These are phyloP conservation scores for Pilophorus perplexus DNA, from an alignment of 2,888 invertebrate species.

Conservation along the genomic window DNA sequence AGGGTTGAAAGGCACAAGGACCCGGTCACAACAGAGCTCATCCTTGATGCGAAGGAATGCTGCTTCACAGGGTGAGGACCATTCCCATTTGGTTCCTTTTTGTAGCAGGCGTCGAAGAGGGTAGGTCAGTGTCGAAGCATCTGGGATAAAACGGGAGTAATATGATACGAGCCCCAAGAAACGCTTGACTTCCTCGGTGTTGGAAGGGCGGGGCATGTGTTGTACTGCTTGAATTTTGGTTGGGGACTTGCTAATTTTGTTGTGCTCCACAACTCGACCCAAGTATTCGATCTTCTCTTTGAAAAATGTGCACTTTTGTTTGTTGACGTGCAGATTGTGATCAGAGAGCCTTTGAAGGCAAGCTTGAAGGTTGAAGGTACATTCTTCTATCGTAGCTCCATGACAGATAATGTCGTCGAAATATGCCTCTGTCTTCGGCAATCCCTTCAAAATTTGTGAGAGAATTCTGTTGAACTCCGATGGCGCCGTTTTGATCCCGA, in stretches of 20 bases:
- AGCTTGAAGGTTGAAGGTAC: neutral
- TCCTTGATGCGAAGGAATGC: constrained; percentile 47
- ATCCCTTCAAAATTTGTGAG: neutral
- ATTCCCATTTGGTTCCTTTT: constrained; percentile 41
- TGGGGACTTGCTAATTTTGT: constrained; percentile 31
- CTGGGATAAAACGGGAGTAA: constrained; percentile 46
- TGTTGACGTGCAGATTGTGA: neutral
- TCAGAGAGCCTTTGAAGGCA: neutral
- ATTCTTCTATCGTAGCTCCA: neutral
- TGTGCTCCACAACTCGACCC: constrained; percentile 30
- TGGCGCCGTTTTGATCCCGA: no score
- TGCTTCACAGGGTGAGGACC: constrained; percentile 44
- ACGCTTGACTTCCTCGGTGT: constrained; percentile 38
- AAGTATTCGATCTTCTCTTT: neutral
- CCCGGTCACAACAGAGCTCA: constrained; percentile 46
- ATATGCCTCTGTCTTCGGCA: constrained; percentile 3
- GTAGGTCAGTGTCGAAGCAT: constrained; percentile 39
- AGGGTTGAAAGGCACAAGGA: constrained; percentile 47
- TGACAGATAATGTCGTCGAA: neutral
- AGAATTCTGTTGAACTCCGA: constrained; percentile 3
- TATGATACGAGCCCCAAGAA: constrained; percentile 46
- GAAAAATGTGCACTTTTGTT: neutral
- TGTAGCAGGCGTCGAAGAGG: constrained; percentile 44
- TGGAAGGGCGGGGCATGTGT: constrained; percentile 33
- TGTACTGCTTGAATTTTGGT: constrained; percentile 40